These are phyloP conservation scores for Dione vanillae DNA, from an alignment of 2,888 invertebrate species.

Conservation along the genomic window DNA sequence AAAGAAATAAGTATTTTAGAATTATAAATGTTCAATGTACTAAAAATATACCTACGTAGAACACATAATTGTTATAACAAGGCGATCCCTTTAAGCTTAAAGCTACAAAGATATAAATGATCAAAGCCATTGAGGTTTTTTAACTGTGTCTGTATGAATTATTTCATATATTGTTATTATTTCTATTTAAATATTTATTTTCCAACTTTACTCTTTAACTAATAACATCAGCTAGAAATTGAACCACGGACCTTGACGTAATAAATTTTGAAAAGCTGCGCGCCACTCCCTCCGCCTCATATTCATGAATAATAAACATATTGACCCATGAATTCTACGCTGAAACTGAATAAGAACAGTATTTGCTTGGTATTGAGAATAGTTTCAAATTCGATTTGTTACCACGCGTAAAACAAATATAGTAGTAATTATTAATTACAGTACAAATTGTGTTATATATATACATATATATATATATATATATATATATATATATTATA, in stretches of 20 bases:
- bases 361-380: conserved; percentile 9
- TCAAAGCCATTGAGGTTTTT: background rate
- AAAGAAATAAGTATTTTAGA: background rate
- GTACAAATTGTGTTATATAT: too few relatives aligned
- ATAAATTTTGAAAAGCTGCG: background rate
- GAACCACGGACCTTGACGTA: background rate
- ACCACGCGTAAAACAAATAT: too few relatives aligned
- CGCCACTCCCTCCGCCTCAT: background rate
- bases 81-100: background rate
- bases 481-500: background rate
- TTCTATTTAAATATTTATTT: too few relatives aligned
- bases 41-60: too few relatives aligned
- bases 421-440: too few relatives aligned
- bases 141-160: background rate
- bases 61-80: background rate
- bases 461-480: background rate
- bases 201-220: too few relatives aligned
- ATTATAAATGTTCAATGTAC: background rate
- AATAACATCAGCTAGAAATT: background rate
- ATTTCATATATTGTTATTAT: too few relatives aligned
- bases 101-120: too few relatives aligned
- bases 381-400: conserved; percentile 7
- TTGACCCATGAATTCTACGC: background rate
- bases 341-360: conserved; percentile 4
- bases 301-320: conserved; percentile 12